A percentile compares a stretch with the other conserved stretches of the same genome.
phyloP scores from a whole-genome alignment of 2,888 invertebrate genomes.

The Hemaris fuciformis region DNA sequence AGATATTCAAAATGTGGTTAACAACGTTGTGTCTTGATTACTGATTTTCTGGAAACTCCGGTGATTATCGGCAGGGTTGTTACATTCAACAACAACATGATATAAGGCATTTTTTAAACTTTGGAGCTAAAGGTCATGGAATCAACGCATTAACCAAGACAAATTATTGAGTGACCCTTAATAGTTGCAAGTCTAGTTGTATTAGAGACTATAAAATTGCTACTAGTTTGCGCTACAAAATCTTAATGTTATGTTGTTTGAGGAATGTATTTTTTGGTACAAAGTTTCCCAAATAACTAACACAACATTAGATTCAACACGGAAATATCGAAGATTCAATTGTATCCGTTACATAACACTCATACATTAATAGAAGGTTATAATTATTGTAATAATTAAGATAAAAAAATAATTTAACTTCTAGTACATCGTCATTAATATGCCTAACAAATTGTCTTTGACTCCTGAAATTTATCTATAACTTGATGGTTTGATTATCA shows the following conservation, averaged over 20 bases:
- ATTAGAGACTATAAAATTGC: no score
- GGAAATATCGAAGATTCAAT: background rate
- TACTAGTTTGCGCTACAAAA: no score
- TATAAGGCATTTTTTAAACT: background rate
- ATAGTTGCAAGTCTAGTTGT: no score
- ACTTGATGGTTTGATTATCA: background rate
- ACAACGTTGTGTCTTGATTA: background rate
- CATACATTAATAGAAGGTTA: no score
- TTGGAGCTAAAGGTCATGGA: no score
- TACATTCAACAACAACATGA: background rate
- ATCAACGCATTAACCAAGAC: no score
- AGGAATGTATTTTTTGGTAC: no score
- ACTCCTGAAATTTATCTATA: constrained; percentile 14
- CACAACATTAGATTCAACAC: no score
- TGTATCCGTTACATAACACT: no score
- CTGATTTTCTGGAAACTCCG: constrained; percentile 8
- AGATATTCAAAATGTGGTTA: background rate
- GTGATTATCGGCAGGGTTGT: background rate
- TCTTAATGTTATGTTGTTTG: background rate
- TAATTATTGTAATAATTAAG: background rate
- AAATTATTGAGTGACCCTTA: no score
- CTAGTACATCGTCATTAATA: constrained; percentile 18
- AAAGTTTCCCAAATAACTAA: no score
- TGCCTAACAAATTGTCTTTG: constrained; percentile 18
- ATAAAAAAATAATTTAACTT: background rate